Evolutionary conservation across 2,888 invertebrate species (phyloP), one percentile per base, ranked within the genome.

Genomic region (Julus scandinavius): DNA sequence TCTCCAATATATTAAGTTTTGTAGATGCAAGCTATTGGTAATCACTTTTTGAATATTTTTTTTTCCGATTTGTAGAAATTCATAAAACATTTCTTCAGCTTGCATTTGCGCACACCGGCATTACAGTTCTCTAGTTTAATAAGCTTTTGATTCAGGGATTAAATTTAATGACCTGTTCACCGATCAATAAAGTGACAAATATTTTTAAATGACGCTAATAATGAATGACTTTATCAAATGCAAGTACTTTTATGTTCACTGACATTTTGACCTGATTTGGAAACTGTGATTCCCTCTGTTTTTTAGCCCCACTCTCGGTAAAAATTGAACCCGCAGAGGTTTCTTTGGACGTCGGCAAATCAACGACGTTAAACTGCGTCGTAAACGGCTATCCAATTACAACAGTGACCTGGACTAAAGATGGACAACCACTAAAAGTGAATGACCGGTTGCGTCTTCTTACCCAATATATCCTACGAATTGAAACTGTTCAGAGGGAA

Each of bases 341-440:
- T 45, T 86, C 83, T 9, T 90, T 92, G 2, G 92, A 92, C 89
- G 91, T 91, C 0, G 91, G 91, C 5, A 90, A 91, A 50, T 89
- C 91, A 9, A 92, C 92, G 5, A 89, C 89, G 13, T 91, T 92
- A 89, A 92, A 91, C 89, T 92, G 92, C 90, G 90, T 91, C 38
- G 90, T 91, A 1, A 90, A 88, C 40, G 92, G 92, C 45, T 90
- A 98, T 92, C 98, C 98, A 13, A 96, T 98, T 89, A 97, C 97
- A 92, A 96, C 96, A 1, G 95, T 98, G 90, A 96, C 95, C 88
- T 98, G 98, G 98, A 93, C 97, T 90, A 98, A 98, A 93, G 97
- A 98, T 92, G 97, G 98, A 90, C 96, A 96, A 92, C 95, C 95
- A 89, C 94, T 98, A 85, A 80, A 63, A 50, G 58, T 88, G n/a